A percentile compares a stretch with the other conserved stretches of the same genome.
Evolutionary conservation across 2,888 invertebrate species (phyloP).

Genomic region (Pinctada fucata): DNA sequence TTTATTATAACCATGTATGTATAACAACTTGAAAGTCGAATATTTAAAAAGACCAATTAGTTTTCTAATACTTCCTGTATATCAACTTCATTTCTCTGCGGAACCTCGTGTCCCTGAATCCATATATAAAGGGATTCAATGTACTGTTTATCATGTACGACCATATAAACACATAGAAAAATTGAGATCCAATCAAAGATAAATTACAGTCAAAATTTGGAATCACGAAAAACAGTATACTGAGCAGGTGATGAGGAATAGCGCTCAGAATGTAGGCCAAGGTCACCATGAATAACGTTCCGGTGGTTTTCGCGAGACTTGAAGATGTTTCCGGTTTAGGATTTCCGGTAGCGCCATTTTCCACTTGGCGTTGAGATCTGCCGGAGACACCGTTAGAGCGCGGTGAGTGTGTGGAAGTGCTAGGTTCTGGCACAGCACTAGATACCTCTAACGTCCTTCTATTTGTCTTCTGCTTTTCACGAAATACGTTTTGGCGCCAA

Average conservation of each 20-base stretch:
- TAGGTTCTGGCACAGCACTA: no score
- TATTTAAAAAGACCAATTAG: no score
- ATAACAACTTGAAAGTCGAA: no score
- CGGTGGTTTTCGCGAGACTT: background rate
- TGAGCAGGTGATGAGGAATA: background rate
- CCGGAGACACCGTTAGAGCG: no score
- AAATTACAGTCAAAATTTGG: constrained; percentile 3
- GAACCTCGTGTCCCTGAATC: background rate
- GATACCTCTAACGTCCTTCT: no score
- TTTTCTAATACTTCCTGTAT: background rate
- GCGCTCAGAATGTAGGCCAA: background rate
- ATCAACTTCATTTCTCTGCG: background rate
- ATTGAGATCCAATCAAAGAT: background rate
- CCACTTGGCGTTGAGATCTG: no score
- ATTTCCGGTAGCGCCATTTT: no score
- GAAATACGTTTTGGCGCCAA: background rate
- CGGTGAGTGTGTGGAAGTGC: no score
- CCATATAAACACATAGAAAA: background rate
- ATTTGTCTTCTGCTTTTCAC: no score
- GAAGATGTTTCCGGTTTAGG: background rate
- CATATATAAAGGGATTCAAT: background rate
- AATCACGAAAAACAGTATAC: background rate
- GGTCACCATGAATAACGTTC: background rate
- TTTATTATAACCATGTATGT: no score
- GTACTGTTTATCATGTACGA: background rate